These are phyloP conservation scores for Falco cherrug DNA, from an alignment of 2,797 vertebrate species.

Conservation along the genomic window DNA sequence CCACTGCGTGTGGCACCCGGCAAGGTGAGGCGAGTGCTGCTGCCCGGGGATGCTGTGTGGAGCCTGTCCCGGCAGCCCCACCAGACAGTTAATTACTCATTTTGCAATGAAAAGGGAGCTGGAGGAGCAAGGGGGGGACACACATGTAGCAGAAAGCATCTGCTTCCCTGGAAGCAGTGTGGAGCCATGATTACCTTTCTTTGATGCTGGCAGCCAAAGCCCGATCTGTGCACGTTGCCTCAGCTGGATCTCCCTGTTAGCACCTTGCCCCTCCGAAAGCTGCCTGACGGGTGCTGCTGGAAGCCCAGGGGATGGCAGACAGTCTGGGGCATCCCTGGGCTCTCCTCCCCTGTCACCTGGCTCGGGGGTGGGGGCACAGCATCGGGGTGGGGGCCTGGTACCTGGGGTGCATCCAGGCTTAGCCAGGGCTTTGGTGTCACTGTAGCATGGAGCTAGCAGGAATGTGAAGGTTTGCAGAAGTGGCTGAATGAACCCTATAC, in stretches of 20 bases:
- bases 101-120: not conserved
- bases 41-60: rapidly evolving
- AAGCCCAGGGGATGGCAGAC: rapidly evolving
- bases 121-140: not conserved
- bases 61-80: not conserved
- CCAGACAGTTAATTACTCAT: not conserved
- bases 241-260: not conserved
- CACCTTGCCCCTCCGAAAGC: rapidly evolving
- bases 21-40: not conserved
- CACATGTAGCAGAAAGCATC: not conserved
- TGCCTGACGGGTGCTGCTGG: not conserved
- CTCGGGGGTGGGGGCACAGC: not conserved
- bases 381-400: not conserved
- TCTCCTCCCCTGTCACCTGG: not conserved
- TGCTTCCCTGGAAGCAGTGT: not conserved
- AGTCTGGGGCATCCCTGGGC: not conserved
- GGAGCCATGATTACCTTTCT: not conserved
- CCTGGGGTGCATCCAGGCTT: rapidly evolving
- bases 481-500: rapidly evolving
- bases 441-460: rapidly evolving
- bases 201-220: not conserved
- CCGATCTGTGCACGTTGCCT: not conserved
- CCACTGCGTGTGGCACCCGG: rapidly evolving
- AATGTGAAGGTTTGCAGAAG: not conserved
- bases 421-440: rapidly evolving